Percentiles rank a stretch among this genome's conserved stretches.
phyloP scores from a whole-genome alignment of 2,797 vertebrate genomes.

The Peromyscus eremicus region DNA sequence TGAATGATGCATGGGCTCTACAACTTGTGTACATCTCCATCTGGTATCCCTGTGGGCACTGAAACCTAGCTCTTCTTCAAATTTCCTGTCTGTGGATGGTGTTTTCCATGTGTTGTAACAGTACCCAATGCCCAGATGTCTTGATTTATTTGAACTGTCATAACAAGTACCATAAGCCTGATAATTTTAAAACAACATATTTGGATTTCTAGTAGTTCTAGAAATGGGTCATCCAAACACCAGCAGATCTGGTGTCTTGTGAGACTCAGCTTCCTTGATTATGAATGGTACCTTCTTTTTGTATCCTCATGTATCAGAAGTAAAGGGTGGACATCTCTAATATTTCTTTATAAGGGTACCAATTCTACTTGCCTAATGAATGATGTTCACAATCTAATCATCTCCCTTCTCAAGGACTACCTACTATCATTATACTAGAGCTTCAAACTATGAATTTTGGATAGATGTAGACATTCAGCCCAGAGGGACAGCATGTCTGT shows the following conservation, averaged over 20 bases:
- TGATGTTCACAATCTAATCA: not conserved
- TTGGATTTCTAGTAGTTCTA: not conserved
- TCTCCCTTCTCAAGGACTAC: not conserved
- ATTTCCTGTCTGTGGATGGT: too few species aligned
- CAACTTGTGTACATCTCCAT: not conserved
- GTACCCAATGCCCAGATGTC: not conserved
- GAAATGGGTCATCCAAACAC: not conserved
- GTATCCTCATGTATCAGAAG: not conserved
- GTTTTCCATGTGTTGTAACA: not conserved
- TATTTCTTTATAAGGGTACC: not conserved
- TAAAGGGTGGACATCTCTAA: not conserved
- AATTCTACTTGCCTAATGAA: not conserved
- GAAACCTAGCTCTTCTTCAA: not conserved
- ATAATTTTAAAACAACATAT: not conserved
- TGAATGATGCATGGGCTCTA: too few species aligned
- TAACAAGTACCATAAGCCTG: not conserved
- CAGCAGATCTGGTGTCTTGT: not conserved
- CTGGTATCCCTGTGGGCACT: not conserved
- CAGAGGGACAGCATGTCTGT: too few species aligned
- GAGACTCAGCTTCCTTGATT: not conserved
- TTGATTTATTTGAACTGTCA: not conserved
- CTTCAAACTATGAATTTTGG: not conserved
- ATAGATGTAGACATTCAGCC: too few species aligned
- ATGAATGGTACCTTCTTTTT: not conserved
- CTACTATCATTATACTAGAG: not conserved